Base-by-base conservation (phyloP, 2,888 invertebrate genomes). In the Odontomyia ornata region DNA sequence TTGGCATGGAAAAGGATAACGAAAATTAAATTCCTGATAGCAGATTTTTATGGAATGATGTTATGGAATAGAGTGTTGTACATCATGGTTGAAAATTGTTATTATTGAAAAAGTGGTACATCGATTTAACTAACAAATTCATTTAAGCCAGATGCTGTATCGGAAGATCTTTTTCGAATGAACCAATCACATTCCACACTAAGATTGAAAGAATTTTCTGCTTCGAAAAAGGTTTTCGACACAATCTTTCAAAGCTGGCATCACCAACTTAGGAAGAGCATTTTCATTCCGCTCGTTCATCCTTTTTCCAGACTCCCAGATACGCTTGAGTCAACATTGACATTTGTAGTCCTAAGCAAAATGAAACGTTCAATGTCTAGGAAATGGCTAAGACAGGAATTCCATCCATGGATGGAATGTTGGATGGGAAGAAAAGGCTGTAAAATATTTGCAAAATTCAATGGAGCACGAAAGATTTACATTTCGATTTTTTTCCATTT, bases 381-480 rank as follows among this genome's bases (percentile, higher is more conserved):
- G 36, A 69, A 52, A 28, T 1, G 52, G 18, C 15, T 52, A 52
- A 52, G 56, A 72, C 1, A 13, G 4, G 18, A 43, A 18, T 28
- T 72, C 46, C 28, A 28, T 72, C 56, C 23, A 11, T 56, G n/a
- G 56, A 52, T 56, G 27, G 25, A 69, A 46, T 21, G 52, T 27
- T 36, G 36, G 28, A 28, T 25, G 71, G 71, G 46, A 60, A 30
- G 9, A 28, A 52, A 43, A 36, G 23, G 9, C 36, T 56, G 36
- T 57, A n/a, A 57, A 57, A 57, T 73, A 73, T 73, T 73, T 73
- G 21, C 73, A 73, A 73, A 73, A 27, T 57, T 57, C 73, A 73
- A 73, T 73, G 73, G 73, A 57, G 73, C 52, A 60, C 60, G 73
- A 73, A 73, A 57, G 73, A 73, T 73, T 73, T 57, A 57, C 57